These are phyloP conservation scores for Melanocharis versteri DNA, from an alignment of 2,113 vertebrate genomes.

Conservation along the genomic window DNA sequence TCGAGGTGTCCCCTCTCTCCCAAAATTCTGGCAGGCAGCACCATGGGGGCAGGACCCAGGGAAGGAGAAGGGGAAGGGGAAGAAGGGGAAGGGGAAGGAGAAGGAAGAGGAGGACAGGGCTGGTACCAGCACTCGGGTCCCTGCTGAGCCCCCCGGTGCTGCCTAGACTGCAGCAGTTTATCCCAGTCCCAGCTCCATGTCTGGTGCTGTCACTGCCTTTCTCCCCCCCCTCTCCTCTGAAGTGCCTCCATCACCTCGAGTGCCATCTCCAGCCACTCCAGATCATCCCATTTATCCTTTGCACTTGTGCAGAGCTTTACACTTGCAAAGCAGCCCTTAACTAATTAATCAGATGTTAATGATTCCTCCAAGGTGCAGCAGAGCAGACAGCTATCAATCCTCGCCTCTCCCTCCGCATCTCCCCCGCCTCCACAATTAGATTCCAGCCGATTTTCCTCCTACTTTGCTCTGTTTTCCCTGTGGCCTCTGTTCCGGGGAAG, in stretches of 20 bases:
- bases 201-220: background rate
- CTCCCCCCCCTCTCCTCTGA: background rate
- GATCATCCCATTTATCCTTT: background rate
- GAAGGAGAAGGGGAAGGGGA: background rate
- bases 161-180: background rate
- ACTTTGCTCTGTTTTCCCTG: background rate
- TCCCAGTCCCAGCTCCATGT: background rate
- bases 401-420: background rate
- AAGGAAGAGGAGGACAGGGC: background rate
- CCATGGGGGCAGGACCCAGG: accelerated
- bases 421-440: slow-evolving; percentile 49
- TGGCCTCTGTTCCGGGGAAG: background rate
- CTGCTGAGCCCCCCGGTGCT: background rate
- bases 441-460: slow-evolving; percentile 40
- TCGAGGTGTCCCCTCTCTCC: too few species aligned
- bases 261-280: background rate
- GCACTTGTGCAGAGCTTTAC: background rate
- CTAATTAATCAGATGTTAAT: slow-evolving; percentile 69
- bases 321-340: slow-evolving; percentile 13
- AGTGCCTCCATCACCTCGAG: background rate
- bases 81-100: background rate
- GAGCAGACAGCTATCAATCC: slow-evolving; percentile 58
- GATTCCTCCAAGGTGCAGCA: slow-evolving; percentile 53
- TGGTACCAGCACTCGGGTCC: accelerated
- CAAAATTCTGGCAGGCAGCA: accelerated